These are phyloP conservation scores for Xiphorhynchus elegans DNA, from an alignment of 2,113 vertebrate species.

Conservation along the genomic window DNA sequence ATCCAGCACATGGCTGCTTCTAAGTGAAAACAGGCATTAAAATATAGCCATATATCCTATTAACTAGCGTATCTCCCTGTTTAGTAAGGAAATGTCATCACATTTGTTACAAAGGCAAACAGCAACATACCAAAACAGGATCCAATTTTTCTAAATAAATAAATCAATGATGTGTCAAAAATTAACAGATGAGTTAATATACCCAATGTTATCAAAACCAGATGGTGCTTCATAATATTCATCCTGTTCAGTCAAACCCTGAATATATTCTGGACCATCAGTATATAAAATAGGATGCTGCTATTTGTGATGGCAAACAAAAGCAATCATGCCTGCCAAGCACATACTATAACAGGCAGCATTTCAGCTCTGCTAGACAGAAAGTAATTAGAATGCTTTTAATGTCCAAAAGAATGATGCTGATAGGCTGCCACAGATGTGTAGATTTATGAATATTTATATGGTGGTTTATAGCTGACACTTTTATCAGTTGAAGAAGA, in stretches of 20 bases:
- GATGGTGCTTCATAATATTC: conserved; percentile 80
- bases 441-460: conserved; percentile 99
- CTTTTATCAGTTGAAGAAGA: conserved; percentile 94
- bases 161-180: conserved; percentile 83
- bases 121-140: conserved; percentile 77
- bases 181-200: conserved; percentile 84
- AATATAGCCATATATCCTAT: conserved; percentile 65
- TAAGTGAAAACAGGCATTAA: conserved; percentile 39
- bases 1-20: neutral
- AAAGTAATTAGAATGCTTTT: conserved; percentile 90
- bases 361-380: conserved; percentile 87
- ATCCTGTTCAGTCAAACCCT: conserved; percentile 81
- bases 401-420: conserved; percentile 88
- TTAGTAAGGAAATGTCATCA: conserved; percentile 68
- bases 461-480: conserved; percentile 91
- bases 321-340: conserved; percentile 88
- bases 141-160: conserved; percentile 82
- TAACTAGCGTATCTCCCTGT: conserved; percentile 47
- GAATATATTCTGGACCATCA: conserved; percentile 83
- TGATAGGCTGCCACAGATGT: conserved; percentile 95
- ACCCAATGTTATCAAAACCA: conserved; percentile 77
- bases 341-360: conserved; percentile 85
- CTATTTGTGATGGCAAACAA: conserved; percentile 89
- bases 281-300: conserved; percentile 84
- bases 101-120: conserved; percentile 75